Evolutionary conservation across 2,888 invertebrate genomes (phyloP).

Genomic region (Antheraea yamamai): DNA sequence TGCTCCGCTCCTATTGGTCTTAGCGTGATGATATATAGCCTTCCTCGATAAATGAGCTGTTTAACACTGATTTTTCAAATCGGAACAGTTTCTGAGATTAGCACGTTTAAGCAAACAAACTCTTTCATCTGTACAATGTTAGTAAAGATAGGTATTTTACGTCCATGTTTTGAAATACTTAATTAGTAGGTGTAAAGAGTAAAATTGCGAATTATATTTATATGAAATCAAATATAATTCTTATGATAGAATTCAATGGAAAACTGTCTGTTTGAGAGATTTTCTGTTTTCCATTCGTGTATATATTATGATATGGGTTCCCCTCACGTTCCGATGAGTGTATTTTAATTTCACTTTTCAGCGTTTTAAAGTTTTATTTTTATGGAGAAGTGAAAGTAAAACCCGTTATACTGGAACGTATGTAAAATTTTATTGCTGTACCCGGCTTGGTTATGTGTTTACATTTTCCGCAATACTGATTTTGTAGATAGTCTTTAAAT

Average conservation of each 20-base stretch:
- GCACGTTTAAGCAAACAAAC: too few species aligned
- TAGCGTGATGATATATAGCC: too few species aligned
- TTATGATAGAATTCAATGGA: not conserved
- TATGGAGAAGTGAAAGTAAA: not conserved
- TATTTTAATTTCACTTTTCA: not conserved
- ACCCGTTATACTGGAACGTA: not conserved
- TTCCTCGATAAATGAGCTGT: too few species aligned
- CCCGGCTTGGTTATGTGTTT: not conserved
- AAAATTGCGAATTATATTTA: too few species aligned
- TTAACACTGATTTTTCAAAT: too few species aligned
- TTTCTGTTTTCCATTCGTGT: not conserved
- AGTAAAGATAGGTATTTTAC: not conserved
- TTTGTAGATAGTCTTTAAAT: not conserved
- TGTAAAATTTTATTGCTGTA: not conserved
- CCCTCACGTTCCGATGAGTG: not conserved
- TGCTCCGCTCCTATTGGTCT: too few species aligned
- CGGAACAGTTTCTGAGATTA: too few species aligned
- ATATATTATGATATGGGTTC: not conserved
- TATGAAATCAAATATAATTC: not conserved
- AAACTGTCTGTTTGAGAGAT: not conserved
- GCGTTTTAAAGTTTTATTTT: not conserved
- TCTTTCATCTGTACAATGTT: too few species aligned
- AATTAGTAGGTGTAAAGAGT: not conserved
- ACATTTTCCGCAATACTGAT: not conserved
- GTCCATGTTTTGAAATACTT: not conserved